Percentiles rank a stretch among this genome's conserved stretches.
These are phyloP conservation scores for Teleogryllus oceanicus DNA, from an alignment of 2,888 invertebrate species.

Conservation along the genomic window DNA sequence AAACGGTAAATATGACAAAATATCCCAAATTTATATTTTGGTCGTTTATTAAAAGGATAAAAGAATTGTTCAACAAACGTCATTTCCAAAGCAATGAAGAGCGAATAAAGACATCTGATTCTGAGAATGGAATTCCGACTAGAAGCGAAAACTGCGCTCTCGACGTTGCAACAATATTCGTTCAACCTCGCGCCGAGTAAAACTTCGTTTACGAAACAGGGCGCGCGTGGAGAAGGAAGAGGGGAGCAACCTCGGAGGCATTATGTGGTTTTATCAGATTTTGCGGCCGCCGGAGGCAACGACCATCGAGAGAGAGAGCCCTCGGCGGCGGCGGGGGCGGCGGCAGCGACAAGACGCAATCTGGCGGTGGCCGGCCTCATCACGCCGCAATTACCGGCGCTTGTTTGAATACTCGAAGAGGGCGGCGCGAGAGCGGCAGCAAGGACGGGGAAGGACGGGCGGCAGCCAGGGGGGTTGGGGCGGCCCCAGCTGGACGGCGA, in stretches of 20 bases:
- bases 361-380: slow-evolving; percentile 8
- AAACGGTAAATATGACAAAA: no score
- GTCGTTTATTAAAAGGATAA: no score
- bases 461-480: neutral
- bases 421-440: neutral
- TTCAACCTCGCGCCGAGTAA: no score
- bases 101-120: no score
- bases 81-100: no score
- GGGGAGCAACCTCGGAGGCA: neutral
- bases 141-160: no score
- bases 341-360: slow-evolving; percentile 8
- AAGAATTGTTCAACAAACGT: no score
- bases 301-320: neutral
- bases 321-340: neutral
- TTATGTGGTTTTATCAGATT: slow-evolving; percentile 7
- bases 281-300: neutral
- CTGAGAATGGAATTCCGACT: no score
- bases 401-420: slow-evolving; percentile 18
- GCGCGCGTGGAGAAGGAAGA: neutral
- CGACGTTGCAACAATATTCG: no score
- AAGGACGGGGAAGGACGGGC: neutral
- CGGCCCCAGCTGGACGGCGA: neutral
- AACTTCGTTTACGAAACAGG: no score
- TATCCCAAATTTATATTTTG: no score
- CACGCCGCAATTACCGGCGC: slow-evolving; percentile 18